Percentiles rank a stretch among this genome's conserved stretches.
These are phyloP conservation scores for Chironomus riparius DNA, from an alignment of 2,888 invertebrate species.

Conservation along the genomic window DNA sequence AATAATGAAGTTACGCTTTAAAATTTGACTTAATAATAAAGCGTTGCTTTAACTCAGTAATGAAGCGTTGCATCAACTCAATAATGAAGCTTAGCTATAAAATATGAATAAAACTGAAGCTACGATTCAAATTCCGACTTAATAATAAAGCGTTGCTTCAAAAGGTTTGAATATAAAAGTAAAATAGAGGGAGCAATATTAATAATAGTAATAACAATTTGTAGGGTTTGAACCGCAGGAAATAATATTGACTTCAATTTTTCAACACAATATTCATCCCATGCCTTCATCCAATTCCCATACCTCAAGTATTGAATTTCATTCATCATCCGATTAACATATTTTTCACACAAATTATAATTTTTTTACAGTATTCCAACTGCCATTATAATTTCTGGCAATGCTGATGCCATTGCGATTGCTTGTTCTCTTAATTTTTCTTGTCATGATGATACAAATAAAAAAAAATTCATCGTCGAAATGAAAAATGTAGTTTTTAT, in stretches of 20 bases:
- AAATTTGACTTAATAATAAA: neutral
- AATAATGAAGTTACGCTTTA: no score
- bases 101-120: neutral
- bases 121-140: no score
- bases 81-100: neutral
- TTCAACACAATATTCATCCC: neutral
- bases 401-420: neutral
- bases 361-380: neutral
- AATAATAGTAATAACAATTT: neutral
- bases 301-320: neutral
- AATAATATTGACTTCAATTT: neutral
- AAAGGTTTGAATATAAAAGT: no score
- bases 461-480: neutral
- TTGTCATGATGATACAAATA: neutral
- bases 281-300: neutral
- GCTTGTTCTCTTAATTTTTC: neutral
- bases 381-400: neutral
- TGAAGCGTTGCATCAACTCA: neutral
- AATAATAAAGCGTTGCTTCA: no score
- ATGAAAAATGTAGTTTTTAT: slow-evolving; percentile 21
- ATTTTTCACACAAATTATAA: slow-evolving; percentile 19
- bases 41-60: neutral
- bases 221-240: neutral
- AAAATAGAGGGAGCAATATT: neutral
- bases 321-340: slow-evolving; percentile 15